Conservation (phyloP, 2,113 vertebrate species). For the Otis tarda region DNA sequence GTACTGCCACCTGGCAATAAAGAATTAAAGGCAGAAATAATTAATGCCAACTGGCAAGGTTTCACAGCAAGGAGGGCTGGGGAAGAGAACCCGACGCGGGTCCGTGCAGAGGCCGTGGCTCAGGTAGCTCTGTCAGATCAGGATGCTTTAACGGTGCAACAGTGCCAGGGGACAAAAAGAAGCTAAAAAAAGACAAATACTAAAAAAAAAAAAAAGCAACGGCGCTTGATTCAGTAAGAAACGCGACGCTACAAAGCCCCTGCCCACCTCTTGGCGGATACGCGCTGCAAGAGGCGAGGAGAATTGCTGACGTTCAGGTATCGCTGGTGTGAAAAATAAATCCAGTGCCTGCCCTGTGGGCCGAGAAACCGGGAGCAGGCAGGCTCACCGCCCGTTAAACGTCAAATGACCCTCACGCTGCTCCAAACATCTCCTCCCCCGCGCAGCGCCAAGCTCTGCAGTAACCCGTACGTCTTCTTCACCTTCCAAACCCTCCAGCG, state of each 20-base stretch:
- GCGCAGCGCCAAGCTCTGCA: too few relatives aligned
- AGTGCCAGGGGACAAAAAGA: too few relatives aligned
- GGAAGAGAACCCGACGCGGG: fast-evolving
- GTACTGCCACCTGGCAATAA: neutral
- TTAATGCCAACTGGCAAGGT: neutral
- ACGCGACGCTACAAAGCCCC: fast-evolving
- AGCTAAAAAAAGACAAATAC: neutral
- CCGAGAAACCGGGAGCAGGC: neutral
- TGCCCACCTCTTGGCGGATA: neutral
- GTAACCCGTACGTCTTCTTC: too few relatives aligned
- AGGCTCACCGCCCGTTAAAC: neutral
- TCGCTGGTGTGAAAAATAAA: neutral
- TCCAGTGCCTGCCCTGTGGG: fast-evolving
- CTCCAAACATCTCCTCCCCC: too few relatives aligned
- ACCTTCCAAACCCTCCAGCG: neutral
- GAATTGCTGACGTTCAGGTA: fast-evolving
- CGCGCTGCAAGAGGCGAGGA: neutral
- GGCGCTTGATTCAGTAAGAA: neutral
- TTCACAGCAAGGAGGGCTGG: neutral
- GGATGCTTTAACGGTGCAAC: neutral
- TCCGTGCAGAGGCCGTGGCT: neutral
- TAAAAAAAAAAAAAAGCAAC: neutral
- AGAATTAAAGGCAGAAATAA: neutral
- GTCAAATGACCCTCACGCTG: too few relatives aligned
- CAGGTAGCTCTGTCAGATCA: neutral